Evolutionary conservation across 2,113 vertebrate species (phyloP), one percentile per base, ranked within the genome.

Genomic region (Mobula birostris): DNA sequence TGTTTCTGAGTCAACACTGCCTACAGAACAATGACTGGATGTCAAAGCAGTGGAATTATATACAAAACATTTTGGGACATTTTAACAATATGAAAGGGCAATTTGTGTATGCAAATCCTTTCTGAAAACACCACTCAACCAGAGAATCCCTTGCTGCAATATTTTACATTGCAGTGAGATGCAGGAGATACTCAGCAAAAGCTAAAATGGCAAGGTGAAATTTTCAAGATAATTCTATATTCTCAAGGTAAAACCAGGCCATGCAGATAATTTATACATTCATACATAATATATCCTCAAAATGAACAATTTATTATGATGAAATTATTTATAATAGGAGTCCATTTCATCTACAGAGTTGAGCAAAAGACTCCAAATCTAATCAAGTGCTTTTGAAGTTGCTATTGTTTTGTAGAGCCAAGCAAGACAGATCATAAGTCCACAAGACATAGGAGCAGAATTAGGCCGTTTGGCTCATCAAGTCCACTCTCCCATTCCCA

Each of bases 271-370:
- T 83, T 19, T 83, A 83, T 8, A 56, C 7, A 58, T 83, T 83
- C 48, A 83, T 56, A 40, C 19, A 27, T 56, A 83, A 83, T 83
- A 8, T 83, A 58, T 56, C 58, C 80, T 79, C 32, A 32, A 79
- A 79, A 79, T 83, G 80, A 83, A 83, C 80, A 83, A 58, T 83
- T 82, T 83, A 83, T 17, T 83, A 83, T 24, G 80, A 56, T 24
- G 5, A 19, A 40, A 58, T 9, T 32, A 36, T 79, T 79, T 32
- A 56, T 48, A 9, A 58, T 58, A 48, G 40, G 40, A 56, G 21
- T 9, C 48, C 17, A 19, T 83, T 19, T 56, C 48, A 9, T 56
- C 48, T 6, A 56, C 48, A 83, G 80, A 24, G 27, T 56, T 2
- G 7, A 56, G 19, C 80, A 83, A 56, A 56, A 56, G 7, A 11